phyloP scores from a whole-genome alignment of 23 tunicate species.

The Diplosoma virens region DNA sequence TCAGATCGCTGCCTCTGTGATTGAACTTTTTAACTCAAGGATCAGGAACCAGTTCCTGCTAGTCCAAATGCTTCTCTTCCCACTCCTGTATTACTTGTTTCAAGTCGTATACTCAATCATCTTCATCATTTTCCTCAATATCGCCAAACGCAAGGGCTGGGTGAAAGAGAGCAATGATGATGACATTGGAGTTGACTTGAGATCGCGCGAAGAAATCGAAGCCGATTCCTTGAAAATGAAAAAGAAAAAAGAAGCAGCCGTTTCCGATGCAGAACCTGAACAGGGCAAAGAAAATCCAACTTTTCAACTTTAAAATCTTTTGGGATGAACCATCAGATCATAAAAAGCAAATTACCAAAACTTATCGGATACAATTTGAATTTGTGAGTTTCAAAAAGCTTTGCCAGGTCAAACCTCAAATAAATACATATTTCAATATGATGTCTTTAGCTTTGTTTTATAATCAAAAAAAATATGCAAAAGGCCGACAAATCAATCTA shows the following conservation, averaged over 20 bases:
- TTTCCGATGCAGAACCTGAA: not conserved
- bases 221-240: not conserved
- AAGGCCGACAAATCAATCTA: too few species aligned
- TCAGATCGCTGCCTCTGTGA: constrained; percentile 43
- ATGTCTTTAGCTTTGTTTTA: too few species aligned
- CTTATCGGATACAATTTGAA: too few species aligned
- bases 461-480: too few species aligned
- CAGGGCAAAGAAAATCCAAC: constrained; percentile 22
- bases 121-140: not conserved
- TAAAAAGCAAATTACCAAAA: too few species aligned
- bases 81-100: constrained; percentile 49
- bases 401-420: too few species aligned
- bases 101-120: constrained; percentile 42
- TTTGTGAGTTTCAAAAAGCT: too few species aligned
- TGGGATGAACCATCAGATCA: too few species aligned
- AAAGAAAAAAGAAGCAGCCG: constrained; percentile 3
- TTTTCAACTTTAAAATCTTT: not conserved
- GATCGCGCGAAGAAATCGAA: not conserved
- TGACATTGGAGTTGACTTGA: not conserved
- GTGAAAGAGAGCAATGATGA: not conserved
- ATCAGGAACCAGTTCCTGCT: not conserved
- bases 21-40: not conserved
- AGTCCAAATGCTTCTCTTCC: constrained; percentile 35
- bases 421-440: too few species aligned
- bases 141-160: constrained; percentile 17